A percentile compares a stretch with the other conserved stretches of the same genome.
Conservation (phyloP, 1,140 invertebrate species). For the Chelonus insularis region DNA sequence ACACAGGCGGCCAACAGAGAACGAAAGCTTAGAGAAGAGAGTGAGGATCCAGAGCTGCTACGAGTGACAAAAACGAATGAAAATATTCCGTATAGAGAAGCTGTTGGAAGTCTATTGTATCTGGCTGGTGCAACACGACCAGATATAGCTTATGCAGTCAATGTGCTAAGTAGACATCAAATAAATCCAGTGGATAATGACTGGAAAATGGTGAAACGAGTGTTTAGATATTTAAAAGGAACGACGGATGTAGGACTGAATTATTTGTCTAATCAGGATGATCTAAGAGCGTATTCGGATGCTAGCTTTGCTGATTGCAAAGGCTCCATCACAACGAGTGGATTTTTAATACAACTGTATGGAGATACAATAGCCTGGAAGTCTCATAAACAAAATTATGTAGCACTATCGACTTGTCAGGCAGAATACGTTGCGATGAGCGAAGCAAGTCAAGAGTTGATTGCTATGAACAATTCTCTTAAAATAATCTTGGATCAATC, state of each 20-base stretch:
- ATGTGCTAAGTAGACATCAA: background rate
- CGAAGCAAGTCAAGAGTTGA: no score
- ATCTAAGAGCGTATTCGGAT: constrained; percentile 13
- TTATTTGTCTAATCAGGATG: background rate
- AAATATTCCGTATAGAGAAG: constrained; percentile 7
- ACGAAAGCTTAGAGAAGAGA: background rate
- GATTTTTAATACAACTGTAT: constrained; percentile 17
- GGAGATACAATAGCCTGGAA: constrained; percentile 23
- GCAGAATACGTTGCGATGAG: no score
- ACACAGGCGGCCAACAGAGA: constrained; percentile 6
- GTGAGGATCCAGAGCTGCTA: background rate
- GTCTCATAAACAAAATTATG: constrained; percentile 22
- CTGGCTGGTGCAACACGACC: background rate
- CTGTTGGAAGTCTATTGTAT: constrained; percentile 2
- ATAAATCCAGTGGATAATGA: background rate
- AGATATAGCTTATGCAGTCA: background rate
- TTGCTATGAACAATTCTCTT: no score
- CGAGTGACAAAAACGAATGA: background rate
- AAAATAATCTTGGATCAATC: no score
- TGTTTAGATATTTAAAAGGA: constrained; percentile 21
- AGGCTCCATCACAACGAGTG: constrained; percentile 24
- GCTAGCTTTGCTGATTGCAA: constrained; percentile 26
- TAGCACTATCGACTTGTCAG: constrained; percentile 18
- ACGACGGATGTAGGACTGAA: background rate
- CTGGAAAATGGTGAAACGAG: constrained; percentile 12